Percentiles rank a stretch among this genome's conserved stretches.
These are phyloP conservation scores for Acrocephalus kingi DNA, from an alignment of 2,113 vertebrate species.

Conservation along the genomic window DNA sequence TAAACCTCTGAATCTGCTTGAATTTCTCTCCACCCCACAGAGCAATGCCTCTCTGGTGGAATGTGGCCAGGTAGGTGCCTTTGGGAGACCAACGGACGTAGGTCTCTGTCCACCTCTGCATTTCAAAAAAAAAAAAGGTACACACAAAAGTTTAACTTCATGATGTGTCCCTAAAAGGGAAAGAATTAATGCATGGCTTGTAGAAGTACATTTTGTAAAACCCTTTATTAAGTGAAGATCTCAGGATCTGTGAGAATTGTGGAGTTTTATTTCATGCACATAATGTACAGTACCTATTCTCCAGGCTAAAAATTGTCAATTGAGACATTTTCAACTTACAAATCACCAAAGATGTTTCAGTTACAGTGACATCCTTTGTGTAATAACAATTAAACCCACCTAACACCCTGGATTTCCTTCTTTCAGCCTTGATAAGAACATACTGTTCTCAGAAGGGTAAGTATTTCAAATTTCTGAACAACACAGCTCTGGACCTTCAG, in stretches of 20 bases:
- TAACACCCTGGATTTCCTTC: background rate
- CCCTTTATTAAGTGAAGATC: background rate
- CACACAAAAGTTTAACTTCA: background rate
- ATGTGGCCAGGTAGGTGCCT: conserved; percentile 95
- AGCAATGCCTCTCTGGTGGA: conserved; percentile 95
- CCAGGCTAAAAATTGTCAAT: background rate
- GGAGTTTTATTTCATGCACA: background rate
- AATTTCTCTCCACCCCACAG: conserved; percentile 99
- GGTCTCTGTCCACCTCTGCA: conserved; percentile 96
- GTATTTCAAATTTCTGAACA: background rate
- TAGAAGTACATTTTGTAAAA: background rate
- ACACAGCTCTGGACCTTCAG: background rate
- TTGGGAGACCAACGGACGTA: conserved; percentile 97
- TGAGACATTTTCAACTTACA: background rate
- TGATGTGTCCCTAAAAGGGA: background rate
- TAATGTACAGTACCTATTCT: background rate
- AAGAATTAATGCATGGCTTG: background rate
- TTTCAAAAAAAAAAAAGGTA: background rate
- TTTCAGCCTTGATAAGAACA: background rate
- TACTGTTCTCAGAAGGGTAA: background rate
- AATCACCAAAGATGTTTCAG: background rate
- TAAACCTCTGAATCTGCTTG: conserved; percentile 98
- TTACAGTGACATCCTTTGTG: background rate
- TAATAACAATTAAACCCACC: background rate
- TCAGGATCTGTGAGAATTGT: background rate